These are phyloP conservation scores for Parnassius smintheus DNA, from an alignment of 2,888 invertebrate species.

Conservation along the genomic window DNA sequence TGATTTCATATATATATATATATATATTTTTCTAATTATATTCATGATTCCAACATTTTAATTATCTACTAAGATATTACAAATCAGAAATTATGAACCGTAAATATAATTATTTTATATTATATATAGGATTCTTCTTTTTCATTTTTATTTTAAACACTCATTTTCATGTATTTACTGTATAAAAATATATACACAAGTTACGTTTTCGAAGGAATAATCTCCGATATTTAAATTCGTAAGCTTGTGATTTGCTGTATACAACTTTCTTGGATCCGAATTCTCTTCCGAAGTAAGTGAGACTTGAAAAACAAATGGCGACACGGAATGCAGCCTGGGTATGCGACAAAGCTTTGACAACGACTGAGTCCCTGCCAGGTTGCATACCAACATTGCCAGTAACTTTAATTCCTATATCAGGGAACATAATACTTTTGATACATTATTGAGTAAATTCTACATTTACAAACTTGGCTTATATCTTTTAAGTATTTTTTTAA, in stretches of 20 bases:
- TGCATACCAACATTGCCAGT: slow-evolving; percentile 48
- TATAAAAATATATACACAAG: not conserved
- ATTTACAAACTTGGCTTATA: no score
- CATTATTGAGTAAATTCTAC: not conserved
- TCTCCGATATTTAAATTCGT: not conserved
- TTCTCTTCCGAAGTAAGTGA: slow-evolving; percentile 50
- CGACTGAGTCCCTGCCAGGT: slow-evolving; percentile 35
- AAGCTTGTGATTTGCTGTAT: not conserved
- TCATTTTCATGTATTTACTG: no score
- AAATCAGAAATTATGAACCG: no score
- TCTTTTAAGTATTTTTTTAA: no score
- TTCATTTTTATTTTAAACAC: no score
- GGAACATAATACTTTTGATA: slow-evolving; percentile 18
- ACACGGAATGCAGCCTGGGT: slow-evolving; percentile 52
- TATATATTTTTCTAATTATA: no score
- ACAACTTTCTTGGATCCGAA: slow-evolving; percentile 58
- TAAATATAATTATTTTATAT: no score
- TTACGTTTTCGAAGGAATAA: not conserved
- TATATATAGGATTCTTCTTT: no score
- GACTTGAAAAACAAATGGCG: slow-evolving; percentile 67
- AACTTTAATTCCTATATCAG: slow-evolving; percentile 48
- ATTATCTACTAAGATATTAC: no score
- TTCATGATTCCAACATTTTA: no score
- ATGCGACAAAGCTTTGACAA: slow-evolving; percentile 69
- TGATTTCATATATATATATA: no score